Base-by-base conservation (phyloP, 2,888 invertebrate genomes). In the Cantharis rustica region DNA sequence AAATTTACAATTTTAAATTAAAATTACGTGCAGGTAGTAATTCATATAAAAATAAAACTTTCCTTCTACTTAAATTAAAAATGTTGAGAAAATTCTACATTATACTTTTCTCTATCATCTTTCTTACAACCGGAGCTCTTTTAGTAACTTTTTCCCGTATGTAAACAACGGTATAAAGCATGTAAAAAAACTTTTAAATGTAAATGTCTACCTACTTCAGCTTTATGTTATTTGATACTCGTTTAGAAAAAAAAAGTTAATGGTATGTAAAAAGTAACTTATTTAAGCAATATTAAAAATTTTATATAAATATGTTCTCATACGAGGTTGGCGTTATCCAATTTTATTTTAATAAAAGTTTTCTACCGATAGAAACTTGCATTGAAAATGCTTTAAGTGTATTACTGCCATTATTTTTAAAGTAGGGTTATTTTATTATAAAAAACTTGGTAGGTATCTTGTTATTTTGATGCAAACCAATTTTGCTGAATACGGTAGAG, bases 371-470 rank as follows among this genome's bases (percentile, higher is more conserved):
- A n/a, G 2, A 47, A 47, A 47, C 47, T 47, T 47, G 47, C 47
- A 47, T 47, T 47, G 47, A 9, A 47, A 47, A 47, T 7, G 47
- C 47, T 47, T 9, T 47, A 47, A 47, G 47, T 47, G 47, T n/a
- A 47, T 3, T 13, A n/a, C n/a, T n/a, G 0, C n/a, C 47, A 47
- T 47, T 47, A 47, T 47, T n/a, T 47, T 47, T n/a, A n/a, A 47
- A 47, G 47, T 66, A 31, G 47, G 20, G 66, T 71, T 64, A 75
- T 75, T 64, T 66, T 75, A 68, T 75, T 71, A 71, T 66, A 66
- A 64, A 66, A 64, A 71, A 73, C 47, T 61, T 70, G 75, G 61
- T 71, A 75, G 75, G 61, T 75, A 75, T 75, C 75, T 75, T 66
- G 70, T 75, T 75, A 75, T 64, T 16, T 47, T 64, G 70, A 70